A percentile compares a stretch with the other conserved stretches of the same genome.
These are phyloP conservation scores for Cyanoliseus patagonus DNA, from an alignment of 2,113 vertebrate species.

Conservation along the genomic window DNA sequence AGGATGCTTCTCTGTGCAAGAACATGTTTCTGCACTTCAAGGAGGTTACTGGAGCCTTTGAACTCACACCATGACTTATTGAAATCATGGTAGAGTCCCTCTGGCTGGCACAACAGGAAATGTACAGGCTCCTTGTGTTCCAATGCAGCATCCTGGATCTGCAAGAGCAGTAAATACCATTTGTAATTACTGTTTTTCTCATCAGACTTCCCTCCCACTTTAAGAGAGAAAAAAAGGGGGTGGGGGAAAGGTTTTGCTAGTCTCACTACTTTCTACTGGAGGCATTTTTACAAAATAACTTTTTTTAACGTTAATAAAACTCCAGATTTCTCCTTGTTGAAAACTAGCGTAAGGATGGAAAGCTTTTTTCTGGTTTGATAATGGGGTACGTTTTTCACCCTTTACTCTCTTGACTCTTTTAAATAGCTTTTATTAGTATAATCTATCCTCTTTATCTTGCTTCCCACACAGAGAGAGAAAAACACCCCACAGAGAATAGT, in stretches of 20 bases:
- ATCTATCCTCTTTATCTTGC: background rate
- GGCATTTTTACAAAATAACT: background rate
- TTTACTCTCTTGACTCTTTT: background rate
- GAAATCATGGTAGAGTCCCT: background rate
- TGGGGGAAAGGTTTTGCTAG: background rate
- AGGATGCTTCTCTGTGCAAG: background rate
- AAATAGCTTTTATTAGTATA: background rate
- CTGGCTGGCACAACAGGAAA: fast-evolving
- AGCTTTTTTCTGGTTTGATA: background rate
- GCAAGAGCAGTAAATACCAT: background rate
- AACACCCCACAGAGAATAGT: background rate
- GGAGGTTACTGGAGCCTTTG: background rate
- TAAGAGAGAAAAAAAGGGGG: background rate
- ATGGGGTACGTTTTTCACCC: background rate
- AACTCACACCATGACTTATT: background rate
- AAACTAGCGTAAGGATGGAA: background rate
- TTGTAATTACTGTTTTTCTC: background rate
- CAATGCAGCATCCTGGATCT: background rate
- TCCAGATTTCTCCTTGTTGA: background rate
- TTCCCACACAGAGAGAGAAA: background rate
- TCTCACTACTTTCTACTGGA: background rate
- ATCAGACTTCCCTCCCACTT: background rate
- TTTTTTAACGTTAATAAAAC: background rate
- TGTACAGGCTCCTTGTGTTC: background rate
- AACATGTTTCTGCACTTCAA: background rate